Conservation (phyloP, 2,797 vertebrate genomes). For the Amblyopsis hoosieri region DNA sequence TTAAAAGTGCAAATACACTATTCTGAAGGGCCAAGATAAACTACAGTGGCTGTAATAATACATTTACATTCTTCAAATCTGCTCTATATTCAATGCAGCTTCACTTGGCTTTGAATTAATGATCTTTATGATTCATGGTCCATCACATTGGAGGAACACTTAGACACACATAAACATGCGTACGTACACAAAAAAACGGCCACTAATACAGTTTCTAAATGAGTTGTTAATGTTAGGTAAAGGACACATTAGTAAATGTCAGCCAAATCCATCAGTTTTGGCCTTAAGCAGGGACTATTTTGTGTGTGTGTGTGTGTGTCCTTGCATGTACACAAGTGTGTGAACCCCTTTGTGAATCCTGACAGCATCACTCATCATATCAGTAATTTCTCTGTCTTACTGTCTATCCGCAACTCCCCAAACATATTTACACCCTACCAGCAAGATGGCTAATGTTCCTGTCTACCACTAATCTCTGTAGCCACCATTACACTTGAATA, state of each 20-base stretch:
- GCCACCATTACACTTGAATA: neutral
- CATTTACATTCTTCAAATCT: neutral
- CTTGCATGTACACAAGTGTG: neutral
- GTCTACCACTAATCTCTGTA: neutral
- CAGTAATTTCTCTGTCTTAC: neutral
- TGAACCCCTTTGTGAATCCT: neutral
- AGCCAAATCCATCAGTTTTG: conserved; percentile 9
- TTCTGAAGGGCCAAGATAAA: neutral
- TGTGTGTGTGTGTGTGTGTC: neutral
- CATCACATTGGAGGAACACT: neutral
- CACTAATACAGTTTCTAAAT: conserved; percentile 11
- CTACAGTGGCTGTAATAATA: neutral
- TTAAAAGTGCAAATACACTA: too few species aligned
- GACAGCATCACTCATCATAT: neutral
- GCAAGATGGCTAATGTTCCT: too few species aligned
- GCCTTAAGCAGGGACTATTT: neutral
- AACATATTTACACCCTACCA: too few species aligned
- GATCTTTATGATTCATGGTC: neutral
- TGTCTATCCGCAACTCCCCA: conserved; percentile 11
- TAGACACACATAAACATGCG: neutral
- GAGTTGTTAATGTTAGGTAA: conserved; percentile 6
- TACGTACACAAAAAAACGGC: conserved; percentile 3
- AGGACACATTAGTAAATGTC: conserved; percentile 14
- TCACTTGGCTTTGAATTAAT: conserved; percentile 9
- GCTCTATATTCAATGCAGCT: neutral